These are phyloP conservation scores for Microcebus lehilahytsara DNA, from an alignment of 2,113 vertebrate species.

Conservation along the genomic window DNA sequence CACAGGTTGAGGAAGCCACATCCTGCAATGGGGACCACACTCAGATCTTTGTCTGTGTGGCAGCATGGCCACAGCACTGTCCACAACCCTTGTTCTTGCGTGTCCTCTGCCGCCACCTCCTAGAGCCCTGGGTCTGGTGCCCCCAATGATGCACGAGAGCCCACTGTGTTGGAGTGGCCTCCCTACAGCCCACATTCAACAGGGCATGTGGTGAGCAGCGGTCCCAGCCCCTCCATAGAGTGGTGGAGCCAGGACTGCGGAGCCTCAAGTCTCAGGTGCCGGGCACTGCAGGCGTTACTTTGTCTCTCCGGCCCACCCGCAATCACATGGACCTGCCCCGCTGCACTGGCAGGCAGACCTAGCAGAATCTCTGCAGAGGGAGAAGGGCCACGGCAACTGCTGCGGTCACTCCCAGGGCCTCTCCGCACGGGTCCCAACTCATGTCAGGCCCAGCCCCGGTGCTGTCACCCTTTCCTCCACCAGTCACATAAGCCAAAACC, in stretches of 20 bases:
- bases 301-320: no score
- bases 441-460: not conserved
- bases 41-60: not conserved
- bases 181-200: not conserved
- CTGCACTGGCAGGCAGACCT: not conserved
- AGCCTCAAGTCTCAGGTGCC: not conserved
- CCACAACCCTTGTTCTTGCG: not conserved
- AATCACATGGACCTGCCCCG: not conserved
- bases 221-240: not conserved
- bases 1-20: no score
- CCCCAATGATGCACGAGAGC: not conserved
- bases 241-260: not conserved
- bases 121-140: not conserved
- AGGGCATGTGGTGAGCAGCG: not conserved
- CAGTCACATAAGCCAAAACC: conserved; percentile 30
- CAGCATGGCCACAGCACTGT: not conserved
- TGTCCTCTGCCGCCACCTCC: not conserved
- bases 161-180: not conserved
- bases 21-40: not conserved
- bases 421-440: not conserved
- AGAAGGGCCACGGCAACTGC: not conserved
- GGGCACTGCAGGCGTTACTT: not conserved
- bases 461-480: conserved; percentile 20
- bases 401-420: not conserved
- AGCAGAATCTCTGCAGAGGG: not conserved